Evolutionary conservation across 2,113 vertebrate species (phyloP), one percentile per base, ranked within the genome.

Genomic region (Triplophysa tibetana): DNA sequence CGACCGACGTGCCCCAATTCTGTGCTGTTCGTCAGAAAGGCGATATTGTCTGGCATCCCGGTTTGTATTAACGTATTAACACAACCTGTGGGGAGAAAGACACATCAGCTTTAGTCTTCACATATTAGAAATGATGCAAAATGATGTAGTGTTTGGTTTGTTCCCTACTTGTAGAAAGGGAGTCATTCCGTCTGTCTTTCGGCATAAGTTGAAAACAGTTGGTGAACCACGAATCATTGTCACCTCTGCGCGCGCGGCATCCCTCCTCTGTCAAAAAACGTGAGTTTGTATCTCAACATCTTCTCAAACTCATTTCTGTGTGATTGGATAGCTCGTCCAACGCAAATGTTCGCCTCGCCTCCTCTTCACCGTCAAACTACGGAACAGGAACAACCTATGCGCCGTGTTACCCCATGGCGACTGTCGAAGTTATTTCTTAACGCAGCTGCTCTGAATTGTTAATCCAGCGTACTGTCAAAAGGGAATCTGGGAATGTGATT

Each of bases 41-140:
- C 89, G 38, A 91, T 86, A 83, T 94, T 93, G 84, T 91, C 93
- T 43, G 91, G 90, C 95, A 95, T 96, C 83, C 86, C 88, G 86
- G 65, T 48, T 19, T 38, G 24, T 24, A 13, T 45, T 19, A 45
- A 24, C 16, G 48, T 56, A 69, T 83, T 80, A 38, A 65, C 17
- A n/a, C n/a, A 12, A 77, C 24, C 81, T 77, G 24, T 6, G 26
- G 21, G 12, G 23, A 21, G 48, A 41, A 33, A 2, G 54, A 11
- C 14, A 76, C 8, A 48, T 48, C 2, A 45, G 24, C 6, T 24
- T 74, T 4, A 24, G 6, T 16, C 33, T 61, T n/a, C n/a, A 1
- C 13, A 61, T 75, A 3, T 45, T 38, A 38, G 33, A 38, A 38
- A 38, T 38, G 33, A 38, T 38, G 33, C 33, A 7, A 38, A 38